Evolutionary conservation across 2,113 vertebrate species (phyloP), one percentile per base, ranked within the genome.

Genomic region (Danionella cerebrum): DNA sequence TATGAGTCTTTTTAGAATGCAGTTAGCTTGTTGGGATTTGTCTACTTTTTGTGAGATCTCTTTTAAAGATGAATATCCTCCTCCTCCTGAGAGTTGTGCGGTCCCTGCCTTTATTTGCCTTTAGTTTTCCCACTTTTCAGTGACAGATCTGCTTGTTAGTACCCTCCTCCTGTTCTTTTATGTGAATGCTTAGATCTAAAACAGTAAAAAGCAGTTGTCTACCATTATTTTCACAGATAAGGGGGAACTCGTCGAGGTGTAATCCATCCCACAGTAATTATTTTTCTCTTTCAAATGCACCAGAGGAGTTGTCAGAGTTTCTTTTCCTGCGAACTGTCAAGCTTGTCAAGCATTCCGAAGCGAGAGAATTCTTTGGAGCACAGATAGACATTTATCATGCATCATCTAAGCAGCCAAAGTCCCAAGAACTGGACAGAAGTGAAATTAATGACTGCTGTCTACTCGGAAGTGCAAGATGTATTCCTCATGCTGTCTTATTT

Each of bases 21-120:
- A n/a, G n/a, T n/a, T n/a, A n/a, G n/a, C n/a, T n/a, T n/a, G n/a
- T n/a, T n/a, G n/a, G n/a, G n/a, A n/a, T n/a, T n/a, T n/a, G n/a
- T n/a, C n/a, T n/a, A n/a, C n/a, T n/a, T n/a, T n/a, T n/a, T n/a
- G n/a, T n/a, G n/a, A n/a, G n/a, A n/a, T n/a, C n/a, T n/a, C n/a
- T n/a, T n/a, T n/a, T n/a, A n/a, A 71, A 78, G 65, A 75, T 65
- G 45, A 75, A 51, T 76, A 42, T 41, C 33, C 45, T 70, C 35
- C 52, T 33, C 22, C 33, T 54, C 59, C 42, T 36, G 21, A 51
- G 63, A 38, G 38, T 27, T 57, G 8, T 29, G 64, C 58, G 27
- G 47, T 31, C 57, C 38, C 71, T 41, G 44, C 42, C 71, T 69
- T 65, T 59, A 25, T 39, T 67, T 69, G 38, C 59, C 10, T 67